Base-by-base conservation (phyloP, 2,113 vertebrate species). In the Cettia cetti region DNA sequence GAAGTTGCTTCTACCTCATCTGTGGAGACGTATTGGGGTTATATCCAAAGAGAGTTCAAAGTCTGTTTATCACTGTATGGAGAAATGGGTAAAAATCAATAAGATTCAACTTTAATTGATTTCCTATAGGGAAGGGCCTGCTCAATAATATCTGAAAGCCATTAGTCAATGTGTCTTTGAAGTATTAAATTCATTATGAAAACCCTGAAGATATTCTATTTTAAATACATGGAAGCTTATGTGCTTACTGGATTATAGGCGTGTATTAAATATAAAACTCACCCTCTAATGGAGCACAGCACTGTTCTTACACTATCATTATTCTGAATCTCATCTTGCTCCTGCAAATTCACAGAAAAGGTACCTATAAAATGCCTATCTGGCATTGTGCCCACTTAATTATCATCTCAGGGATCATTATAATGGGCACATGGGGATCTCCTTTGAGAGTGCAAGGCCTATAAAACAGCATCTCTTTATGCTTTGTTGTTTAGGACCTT, bases 91-190 rank as follows among this genome's bases (percentile, higher is more conserved):
- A 93, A 87, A 92, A 96, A 95, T 96, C 95, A 95, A 37, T 95
- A 95, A 89, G n/a, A 87, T 86, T 95, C 95, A 91, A 91, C 27
- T 89, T 91, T 90, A 97, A 97, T 95, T 97, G 95, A 97, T 97
- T 97, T 97, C 83, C 81, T 97, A 80, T 97, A 94, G 52, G 81
- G 82, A 95, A 91, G 63, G 88, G 15, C 37, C 50, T 95, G 75
- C 39, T 71, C 71, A 72, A 42, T 80, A 92, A 92, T 91, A 94
- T 92, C 82, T 92, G 87, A 93, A 92, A 96, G 69, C 69, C 89
- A 94, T 97, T 93, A 95, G 68, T 95, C 96, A 95, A 92, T 92
- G 91, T 96, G 90, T 91, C 91, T 97, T 96, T 95, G 96, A 97
- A 94, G 90, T 92, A 96, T 88, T 94, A 84, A 30, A 94, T 95